Conservation (phyloP, 64 coral and sea anemone genomes). For the Montipora capricornis region DNA sequence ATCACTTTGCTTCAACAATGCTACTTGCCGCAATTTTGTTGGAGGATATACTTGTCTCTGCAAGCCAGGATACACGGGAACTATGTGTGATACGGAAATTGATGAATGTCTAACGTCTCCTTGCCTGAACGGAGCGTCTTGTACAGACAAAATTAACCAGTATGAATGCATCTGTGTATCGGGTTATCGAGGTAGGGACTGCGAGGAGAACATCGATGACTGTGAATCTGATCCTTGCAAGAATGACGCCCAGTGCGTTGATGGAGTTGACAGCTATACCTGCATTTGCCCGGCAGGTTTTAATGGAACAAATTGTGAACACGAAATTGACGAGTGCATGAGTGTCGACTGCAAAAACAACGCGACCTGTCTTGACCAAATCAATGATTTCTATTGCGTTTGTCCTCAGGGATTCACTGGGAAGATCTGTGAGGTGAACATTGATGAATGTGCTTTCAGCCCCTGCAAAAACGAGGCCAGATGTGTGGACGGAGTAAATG, state of each 20-base stretch:
- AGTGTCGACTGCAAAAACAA: slow-evolving; percentile 25
- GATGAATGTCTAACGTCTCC: not conserved
- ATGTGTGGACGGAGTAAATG: not conserved
- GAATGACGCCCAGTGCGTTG: slow-evolving; percentile 9
- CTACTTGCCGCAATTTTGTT: not conserved
- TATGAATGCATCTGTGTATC: slow-evolving; percentile 53
- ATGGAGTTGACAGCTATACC: slow-evolving; percentile 14
- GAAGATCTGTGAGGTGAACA: slow-evolving; percentile 16
- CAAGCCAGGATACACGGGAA: slow-evolving; percentile 6
- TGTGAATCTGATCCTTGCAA: slow-evolving; percentile 36
- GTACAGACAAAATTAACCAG: slow-evolving; percentile 23
- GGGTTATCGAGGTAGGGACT: slow-evolving; percentile 51
- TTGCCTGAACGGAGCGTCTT: slow-evolving; percentile 19
- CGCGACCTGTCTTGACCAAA: slow-evolving; percentile 3
- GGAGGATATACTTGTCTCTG: slow-evolving; percentile 1
- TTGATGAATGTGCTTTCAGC: slow-evolving; percentile 40
- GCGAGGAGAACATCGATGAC: slow-evolving; percentile 58
- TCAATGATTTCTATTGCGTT: slow-evolving; percentile 19
- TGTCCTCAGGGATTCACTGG: slow-evolving; percentile 35
- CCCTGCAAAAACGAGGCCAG: slow-evolving; percentile 16
- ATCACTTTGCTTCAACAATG: slow-evolving; percentile 1
- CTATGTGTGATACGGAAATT: not conserved
- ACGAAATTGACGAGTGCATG: slow-evolving; percentile 50
- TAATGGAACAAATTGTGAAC: slow-evolving; percentile 67
- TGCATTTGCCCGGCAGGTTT: slow-evolving; percentile 46